Conservation (phyloP, 1,140 invertebrate genomes). For the Tribolium madens region DNA sequence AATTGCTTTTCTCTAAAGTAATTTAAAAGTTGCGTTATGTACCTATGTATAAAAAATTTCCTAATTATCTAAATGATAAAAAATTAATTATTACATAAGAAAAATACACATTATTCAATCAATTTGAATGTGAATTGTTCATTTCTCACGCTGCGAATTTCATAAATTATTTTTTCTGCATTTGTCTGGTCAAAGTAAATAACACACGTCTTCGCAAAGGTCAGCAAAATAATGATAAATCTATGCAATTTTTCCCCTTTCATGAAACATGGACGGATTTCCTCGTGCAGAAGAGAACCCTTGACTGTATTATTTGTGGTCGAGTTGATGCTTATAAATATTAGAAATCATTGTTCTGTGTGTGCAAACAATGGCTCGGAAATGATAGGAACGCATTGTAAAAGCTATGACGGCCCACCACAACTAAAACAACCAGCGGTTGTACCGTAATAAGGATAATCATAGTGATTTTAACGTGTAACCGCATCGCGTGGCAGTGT, state of each 20-base stretch:
- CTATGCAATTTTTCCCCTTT: neutral
- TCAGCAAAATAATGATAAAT: conserved; percentile 17
- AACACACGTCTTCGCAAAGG: conserved; percentile 7
- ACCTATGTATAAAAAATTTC: neutral
- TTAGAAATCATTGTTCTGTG: conserved; percentile 32
- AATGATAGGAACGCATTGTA: conserved; percentile 34
- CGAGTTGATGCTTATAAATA: conserved; percentile 22
- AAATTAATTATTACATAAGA: neutral
- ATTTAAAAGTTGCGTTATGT: neutral
- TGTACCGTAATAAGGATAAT: conserved; percentile 28
- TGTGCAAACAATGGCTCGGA: conserved; percentile 28
- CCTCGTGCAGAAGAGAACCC: conserved; percentile 16
- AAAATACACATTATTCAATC: conserved; percentile 8
- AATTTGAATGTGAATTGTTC: neutral
- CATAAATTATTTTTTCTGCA: neutral
- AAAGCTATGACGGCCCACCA: conserved; percentile 26
- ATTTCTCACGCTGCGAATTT: conserved; percentile 12
- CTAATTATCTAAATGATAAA: neutral
- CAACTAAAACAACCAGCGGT: conserved; percentile 22
- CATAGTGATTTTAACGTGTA: conserved; percentile 26
- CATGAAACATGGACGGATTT: neutral
- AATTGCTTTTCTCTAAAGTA: neutral
- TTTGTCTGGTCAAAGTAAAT: conserved; percentile 16
- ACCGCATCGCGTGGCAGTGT: conserved; percentile 31
- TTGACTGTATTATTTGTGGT: conserved; percentile 26